phyloP scores from a whole-genome alignment of 2,888 invertebrate genomes.

The Xanthorhoe designata region DNA sequence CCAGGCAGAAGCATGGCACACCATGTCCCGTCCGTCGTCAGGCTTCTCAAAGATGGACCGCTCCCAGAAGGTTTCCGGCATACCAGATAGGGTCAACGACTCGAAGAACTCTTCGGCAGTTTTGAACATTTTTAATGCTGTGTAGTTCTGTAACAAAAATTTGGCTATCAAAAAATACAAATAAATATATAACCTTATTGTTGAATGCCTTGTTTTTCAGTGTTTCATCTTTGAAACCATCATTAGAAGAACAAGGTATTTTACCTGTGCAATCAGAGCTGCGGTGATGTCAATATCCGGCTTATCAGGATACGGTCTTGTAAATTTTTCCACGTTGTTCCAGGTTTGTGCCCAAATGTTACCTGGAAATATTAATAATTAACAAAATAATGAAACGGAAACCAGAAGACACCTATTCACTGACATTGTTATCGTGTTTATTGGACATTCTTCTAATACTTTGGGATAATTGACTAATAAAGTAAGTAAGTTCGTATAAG shows the following conservation, averaged over 20 bases:
- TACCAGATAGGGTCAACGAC: constrained; percentile 90
- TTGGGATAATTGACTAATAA: no score
- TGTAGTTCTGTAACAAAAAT: constrained; percentile 86
- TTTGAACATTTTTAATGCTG: constrained; percentile 91
- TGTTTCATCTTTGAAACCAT: no score
- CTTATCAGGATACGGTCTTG: constrained; percentile 90
- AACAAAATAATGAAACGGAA: neutral
- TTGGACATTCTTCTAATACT: no score
- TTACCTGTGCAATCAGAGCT: constrained; percentile 88
- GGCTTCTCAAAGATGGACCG: constrained; percentile 94
- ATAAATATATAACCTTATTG: no score
- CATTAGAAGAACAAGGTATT: no score
- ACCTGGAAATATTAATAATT: constrained; percentile 73
- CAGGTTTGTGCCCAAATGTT: constrained; percentile 95
- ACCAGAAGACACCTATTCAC: no score
- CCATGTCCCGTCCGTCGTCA: constrained; percentile 88
- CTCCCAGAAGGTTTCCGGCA: constrained; percentile 94
- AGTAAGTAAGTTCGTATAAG: no score
- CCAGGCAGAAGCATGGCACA: constrained; percentile 96
- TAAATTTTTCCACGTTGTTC: constrained; percentile 87
- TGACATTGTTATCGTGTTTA: no score
- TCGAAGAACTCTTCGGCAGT: constrained; percentile 94
- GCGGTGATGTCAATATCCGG: constrained; percentile 89
- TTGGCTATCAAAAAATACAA: neutral
- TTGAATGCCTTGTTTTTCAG: no score